Evolutionary conservation across 64 coral and sea anemone species (phyloP).

Genomic region (Montipora foliosa): DNA sequence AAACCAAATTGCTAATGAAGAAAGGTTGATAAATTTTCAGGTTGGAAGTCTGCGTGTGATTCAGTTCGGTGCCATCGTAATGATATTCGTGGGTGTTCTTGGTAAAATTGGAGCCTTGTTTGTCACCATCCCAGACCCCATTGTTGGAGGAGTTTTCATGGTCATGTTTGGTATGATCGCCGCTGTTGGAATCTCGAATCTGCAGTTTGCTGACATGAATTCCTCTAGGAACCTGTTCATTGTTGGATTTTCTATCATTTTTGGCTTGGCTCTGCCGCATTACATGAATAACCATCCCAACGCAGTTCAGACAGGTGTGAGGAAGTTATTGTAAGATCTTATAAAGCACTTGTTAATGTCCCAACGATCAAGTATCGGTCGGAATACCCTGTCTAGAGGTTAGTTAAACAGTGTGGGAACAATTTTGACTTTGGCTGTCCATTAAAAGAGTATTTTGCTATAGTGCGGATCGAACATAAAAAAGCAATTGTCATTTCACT

Average conservation of each 20-base stretch:
- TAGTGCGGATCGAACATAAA: no score
- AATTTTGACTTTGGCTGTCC: no score
- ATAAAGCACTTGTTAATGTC: neutral
- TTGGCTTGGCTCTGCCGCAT: conserved; percentile 75
- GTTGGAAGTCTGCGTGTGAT: conserved; percentile 86
- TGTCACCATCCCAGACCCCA: conserved; percentile 83
- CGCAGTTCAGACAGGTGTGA: conserved; percentile 74
- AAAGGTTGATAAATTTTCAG: neutral
- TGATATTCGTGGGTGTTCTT: conserved; percentile 63
- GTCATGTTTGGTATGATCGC: conserved; percentile 81
- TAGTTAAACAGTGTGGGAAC: no score
- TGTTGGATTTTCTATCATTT: conserved; percentile 71
- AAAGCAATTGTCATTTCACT: no score
- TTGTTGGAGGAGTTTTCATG: conserved; percentile 83
- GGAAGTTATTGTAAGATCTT: neutral
- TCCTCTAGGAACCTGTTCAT: conserved; percentile 80
- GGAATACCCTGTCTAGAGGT: no score
- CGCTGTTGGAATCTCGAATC: conserved; percentile 83
- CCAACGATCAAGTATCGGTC: neutral
- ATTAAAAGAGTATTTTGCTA: no score
- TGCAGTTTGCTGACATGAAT: conserved; percentile 87
- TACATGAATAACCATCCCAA: conserved; percentile 33
- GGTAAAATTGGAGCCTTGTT: conserved; percentile 87
- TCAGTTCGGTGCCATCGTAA: conserved; percentile 56
- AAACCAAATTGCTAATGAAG: no score